Percentiles rank a stretch among this genome's conserved stretches.
Conservation (phyloP, 2,888 invertebrate genomes). For the Iphiclides podalirius region DNA sequence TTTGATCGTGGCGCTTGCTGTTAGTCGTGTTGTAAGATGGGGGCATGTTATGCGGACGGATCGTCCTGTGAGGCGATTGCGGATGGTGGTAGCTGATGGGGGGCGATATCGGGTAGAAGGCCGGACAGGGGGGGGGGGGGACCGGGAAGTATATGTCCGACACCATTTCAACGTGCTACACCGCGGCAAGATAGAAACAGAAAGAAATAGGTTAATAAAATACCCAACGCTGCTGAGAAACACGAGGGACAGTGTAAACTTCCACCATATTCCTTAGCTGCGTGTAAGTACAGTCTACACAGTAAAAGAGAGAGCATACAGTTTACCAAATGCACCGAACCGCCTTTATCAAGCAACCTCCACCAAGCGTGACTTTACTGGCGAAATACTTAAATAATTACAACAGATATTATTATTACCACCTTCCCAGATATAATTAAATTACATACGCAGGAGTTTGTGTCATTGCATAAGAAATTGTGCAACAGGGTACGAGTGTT, state of each 20-base stretch:
- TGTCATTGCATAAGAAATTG: conserved; percentile 18
- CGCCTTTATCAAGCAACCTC: conserved; percentile 60
- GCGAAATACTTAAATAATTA: conserved; percentile 15
- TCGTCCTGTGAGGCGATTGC: conserved; percentile 51
- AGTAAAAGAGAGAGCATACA: conserved; percentile 48
- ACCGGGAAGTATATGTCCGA: conserved; percentile 86
- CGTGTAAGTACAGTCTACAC: conserved; percentile 24
- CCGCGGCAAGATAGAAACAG: conserved; percentile 75
- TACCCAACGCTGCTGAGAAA: conserved; percentile 26
- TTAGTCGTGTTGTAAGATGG: conserved; percentile 44
- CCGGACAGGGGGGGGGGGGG: conserved; percentile 67
- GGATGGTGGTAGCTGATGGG: conserved; percentile 70
- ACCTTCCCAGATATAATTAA: conserved; percentile 13
- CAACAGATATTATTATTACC: conserved; percentile 12
- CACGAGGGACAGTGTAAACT: conserved; percentile 22
- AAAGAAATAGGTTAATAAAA: conserved; percentile 70
- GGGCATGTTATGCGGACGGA: conserved; percentile 58
- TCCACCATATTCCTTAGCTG: conserved; percentile 25
- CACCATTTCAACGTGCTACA: conserved; percentile 87
- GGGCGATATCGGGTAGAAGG: conserved; percentile 68
- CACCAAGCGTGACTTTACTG: conserved; percentile 57
- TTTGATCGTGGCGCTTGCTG: conserved; percentile 65
- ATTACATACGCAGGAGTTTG: conserved; percentile 11
- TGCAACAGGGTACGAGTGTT: conserved; percentile 4
- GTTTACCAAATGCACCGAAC: conserved; percentile 64